Base-by-base conservation (phyloP, 2,113 vertebrate species). In the Triplophysa siluroides region DNA sequence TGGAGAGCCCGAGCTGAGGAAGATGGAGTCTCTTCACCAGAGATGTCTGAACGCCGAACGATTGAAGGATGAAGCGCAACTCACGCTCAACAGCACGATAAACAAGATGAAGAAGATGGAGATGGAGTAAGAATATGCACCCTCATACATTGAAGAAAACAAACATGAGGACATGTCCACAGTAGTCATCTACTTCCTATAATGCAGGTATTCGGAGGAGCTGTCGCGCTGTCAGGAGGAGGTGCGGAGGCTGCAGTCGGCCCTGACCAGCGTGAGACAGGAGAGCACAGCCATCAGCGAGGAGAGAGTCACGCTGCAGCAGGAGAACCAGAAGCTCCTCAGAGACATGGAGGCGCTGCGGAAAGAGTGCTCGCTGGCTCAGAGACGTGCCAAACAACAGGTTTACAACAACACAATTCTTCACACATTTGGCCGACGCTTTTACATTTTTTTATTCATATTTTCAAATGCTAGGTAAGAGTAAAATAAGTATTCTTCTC, bases 311-410 rank as follows among this genome's bases (percentile, higher is more conserved):
- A 92, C 92, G 80, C 93, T 99, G 78, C 95, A 98, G 80, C 91
- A 95, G 86, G 96, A 96, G 83, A 98, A 95, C 86, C 91, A 95
- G 80, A 92, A 94, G 76, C 82, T 97, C 43, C 92, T 87, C 82
- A 94, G 90, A 50, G 95, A 98, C 86, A 92, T 92, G 74, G 95
- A 96, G 1, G 87, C 90, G 45, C 89, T 96, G 76, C 95, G 94
- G 54, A 98, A 94, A 81, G 73, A 91, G 45, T 90, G 89, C 8
- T 16, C 83, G 29, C 91, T 95, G 11, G 90, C 90, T 45, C 94
- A 98, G 81, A 93, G 92, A 85, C 92, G 92, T 78, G 95, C 97
- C 78, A 97, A 95, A 86, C 91, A 96, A 84, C 92, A 95, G 95
- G 97, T 98, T 52, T 52, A 52, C 14, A 50, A 38, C 47, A 13